phyloP scores from a whole-genome alignment of 2,888 invertebrate species.

The Hyppa rectilinea region DNA sequence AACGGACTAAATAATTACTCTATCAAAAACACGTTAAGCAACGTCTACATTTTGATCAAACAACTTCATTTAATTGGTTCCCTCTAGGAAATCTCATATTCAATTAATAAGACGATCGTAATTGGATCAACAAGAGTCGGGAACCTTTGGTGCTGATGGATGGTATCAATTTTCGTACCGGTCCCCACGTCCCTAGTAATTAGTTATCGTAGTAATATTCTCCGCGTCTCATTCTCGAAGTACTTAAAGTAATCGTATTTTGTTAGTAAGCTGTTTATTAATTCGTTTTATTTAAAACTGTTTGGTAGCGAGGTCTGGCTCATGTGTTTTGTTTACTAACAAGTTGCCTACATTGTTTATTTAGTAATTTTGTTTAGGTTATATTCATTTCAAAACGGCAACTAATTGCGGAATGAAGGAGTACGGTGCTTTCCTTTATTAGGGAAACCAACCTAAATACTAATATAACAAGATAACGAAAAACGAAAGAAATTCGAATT shows the following conservation, averaged over 20 bases:
- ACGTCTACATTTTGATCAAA: constrained; percentile 83
- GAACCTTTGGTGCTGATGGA: constrained; percentile 76
- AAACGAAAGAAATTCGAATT: no score
- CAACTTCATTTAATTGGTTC: constrained; percentile 82
- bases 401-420: no score
- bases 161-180: constrained; percentile 77
- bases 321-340: constrained; percentile 4
- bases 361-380: constrained; percentile 3
- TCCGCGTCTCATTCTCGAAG: constrained; percentile 51
- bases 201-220: constrained; percentile 69
- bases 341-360: constrained; percentile 13
- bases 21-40: constrained; percentile 81
- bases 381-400: neutral
- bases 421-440: no score
- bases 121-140: constrained; percentile 78
- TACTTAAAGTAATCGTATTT: constrained; percentile 63
- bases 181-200: constrained; percentile 65
- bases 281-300: constrained; percentile 64
- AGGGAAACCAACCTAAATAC: no score
- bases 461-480: no score
- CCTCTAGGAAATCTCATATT: constrained; percentile 79
- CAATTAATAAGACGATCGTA: constrained; percentile 83
- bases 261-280: constrained; percentile 55
- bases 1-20: constrained; percentile 76
- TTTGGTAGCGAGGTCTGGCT: constrained; percentile 31